phyloP scores from a whole-genome alignment of 2,888 invertebrate species.

The Agriopis aurantiaria region DNA sequence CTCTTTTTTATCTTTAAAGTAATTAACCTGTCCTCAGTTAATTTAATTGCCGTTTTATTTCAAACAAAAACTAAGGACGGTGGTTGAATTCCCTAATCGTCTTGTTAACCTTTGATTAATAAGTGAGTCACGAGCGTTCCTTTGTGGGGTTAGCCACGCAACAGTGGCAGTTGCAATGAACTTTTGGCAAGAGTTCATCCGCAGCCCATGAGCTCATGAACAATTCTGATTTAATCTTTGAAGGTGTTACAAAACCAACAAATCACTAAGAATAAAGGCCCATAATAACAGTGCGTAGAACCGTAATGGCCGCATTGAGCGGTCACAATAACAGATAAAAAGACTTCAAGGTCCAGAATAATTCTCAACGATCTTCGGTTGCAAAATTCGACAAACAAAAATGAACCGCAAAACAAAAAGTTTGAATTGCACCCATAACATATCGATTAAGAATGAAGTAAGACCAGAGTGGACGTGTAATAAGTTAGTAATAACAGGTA shows the following conservation, averaged over 20 bases:
- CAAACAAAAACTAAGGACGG: not conserved
- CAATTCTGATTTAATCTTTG: constrained; percentile 25
- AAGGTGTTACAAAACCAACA: constrained; percentile 34
- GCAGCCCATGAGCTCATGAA: constrained; percentile 7
- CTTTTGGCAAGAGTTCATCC: constrained; percentile 22
- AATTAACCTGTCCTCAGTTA: not conserved
- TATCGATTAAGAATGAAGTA: constrained; percentile 67
- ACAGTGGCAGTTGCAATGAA: constrained; percentile 17
- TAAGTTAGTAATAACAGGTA: constrained; percentile 66
- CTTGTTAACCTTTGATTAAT: not conserved
- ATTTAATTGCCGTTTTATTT: not conserved
- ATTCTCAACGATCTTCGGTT: constrained; percentile 31
- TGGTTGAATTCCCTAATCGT: not conserved
- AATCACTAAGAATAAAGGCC: constrained; percentile 27
- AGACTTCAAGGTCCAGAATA: constrained; percentile 32
- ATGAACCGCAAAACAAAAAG: constrained; percentile 45
- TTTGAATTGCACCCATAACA: constrained; percentile 50
- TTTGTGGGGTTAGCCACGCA: constrained; percentile 1
- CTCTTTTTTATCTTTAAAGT: not conserved
- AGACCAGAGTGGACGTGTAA: constrained; percentile 56
- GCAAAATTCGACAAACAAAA: constrained; percentile 39
- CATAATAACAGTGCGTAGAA: constrained; percentile 34
- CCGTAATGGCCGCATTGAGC: constrained; percentile 29
- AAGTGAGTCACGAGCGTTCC: not conserved
- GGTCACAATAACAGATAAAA: constrained; percentile 35